Percentiles rank a stretch among this genome's conserved stretches.
phyloP scores from a whole-genome alignment of 2,113 vertebrate species.

The Greenwoodochromis staneri region DNA sequence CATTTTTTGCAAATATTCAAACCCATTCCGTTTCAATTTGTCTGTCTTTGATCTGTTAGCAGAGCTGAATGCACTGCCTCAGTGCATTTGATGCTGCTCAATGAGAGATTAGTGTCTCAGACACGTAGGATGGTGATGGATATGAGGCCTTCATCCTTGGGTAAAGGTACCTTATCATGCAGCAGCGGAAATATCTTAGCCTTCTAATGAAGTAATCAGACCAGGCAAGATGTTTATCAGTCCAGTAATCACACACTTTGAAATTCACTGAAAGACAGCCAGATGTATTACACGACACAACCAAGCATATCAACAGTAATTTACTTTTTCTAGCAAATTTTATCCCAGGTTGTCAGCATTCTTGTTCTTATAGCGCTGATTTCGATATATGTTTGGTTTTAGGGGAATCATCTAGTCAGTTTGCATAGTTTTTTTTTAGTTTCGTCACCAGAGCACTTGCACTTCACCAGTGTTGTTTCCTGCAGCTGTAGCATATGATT shows the following conservation, averaged over 20 bases:
- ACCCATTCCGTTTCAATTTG: slow-evolving; percentile 5
- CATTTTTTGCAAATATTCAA: background rate
- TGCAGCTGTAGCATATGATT: background rate
- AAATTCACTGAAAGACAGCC: background rate
- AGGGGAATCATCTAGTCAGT: background rate
- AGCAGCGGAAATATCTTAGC: background rate
- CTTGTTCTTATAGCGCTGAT: background rate
- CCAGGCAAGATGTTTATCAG: slow-evolving; percentile 33
- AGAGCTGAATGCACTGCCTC: background rate
- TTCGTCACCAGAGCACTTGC: fast-evolving
- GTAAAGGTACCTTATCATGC: background rate
- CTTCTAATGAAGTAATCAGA: slow-evolving; percentile 52
- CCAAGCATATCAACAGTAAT: background rate
- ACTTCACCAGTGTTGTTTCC: background rate
- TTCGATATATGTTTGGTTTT: background rate
- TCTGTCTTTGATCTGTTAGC: slow-evolving; percentile 12
- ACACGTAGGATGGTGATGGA: background rate
- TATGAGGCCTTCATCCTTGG: background rate
- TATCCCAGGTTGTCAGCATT: background rate
- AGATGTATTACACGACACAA: slow-evolving; percentile 7
- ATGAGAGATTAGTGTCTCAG: slow-evolving; percentile 7
- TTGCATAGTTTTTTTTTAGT: background rate
- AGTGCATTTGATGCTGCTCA: background rate
- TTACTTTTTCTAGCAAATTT: background rate
- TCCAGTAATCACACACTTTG: slow-evolving; percentile 22